Evolutionary conservation across 2,113 vertebrate genomes (phyloP).

Genomic region (Anhinga rufa): DNA sequence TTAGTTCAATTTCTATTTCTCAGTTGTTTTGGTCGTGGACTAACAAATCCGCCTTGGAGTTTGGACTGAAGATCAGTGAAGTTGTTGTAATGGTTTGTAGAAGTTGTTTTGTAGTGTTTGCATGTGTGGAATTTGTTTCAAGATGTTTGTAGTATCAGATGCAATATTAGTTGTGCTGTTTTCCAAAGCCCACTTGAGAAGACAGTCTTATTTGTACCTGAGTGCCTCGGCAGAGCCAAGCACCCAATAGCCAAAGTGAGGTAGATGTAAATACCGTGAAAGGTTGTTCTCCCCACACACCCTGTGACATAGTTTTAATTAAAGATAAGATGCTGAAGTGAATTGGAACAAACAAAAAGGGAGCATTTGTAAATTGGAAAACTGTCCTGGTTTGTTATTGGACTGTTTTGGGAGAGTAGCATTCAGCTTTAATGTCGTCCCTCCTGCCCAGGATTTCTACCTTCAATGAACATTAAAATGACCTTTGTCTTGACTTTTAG

Average conservation of each 20-base stretch:
- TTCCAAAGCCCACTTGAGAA: background rate
- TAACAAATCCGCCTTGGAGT: background rate
- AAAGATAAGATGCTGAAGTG: background rate
- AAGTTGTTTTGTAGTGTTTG: background rate
- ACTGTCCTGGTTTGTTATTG: background rate
- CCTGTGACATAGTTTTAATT: background rate
- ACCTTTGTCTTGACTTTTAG: background rate
- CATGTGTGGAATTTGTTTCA: background rate
- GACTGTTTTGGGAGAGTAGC: background rate
- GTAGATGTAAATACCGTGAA: background rate
- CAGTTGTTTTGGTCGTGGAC: background rate
- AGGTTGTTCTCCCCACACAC: background rate
- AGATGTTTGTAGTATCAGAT: background rate
- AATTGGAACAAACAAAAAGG: background rate
- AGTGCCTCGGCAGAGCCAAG: background rate
- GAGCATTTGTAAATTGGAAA: background rate
- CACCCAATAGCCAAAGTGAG: background rate
- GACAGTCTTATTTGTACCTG: background rate
- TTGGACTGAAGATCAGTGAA: background rate
- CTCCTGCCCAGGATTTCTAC: background rate
- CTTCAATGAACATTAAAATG: background rate
- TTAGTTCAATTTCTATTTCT: background rate
- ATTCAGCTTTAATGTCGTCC: background rate
- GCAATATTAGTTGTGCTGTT: background rate
- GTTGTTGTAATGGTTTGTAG: background rate